Base-by-base conservation (phyloP, 92 coral and sea anemone genomes). In the Epizoanthus stellaris region DNA sequence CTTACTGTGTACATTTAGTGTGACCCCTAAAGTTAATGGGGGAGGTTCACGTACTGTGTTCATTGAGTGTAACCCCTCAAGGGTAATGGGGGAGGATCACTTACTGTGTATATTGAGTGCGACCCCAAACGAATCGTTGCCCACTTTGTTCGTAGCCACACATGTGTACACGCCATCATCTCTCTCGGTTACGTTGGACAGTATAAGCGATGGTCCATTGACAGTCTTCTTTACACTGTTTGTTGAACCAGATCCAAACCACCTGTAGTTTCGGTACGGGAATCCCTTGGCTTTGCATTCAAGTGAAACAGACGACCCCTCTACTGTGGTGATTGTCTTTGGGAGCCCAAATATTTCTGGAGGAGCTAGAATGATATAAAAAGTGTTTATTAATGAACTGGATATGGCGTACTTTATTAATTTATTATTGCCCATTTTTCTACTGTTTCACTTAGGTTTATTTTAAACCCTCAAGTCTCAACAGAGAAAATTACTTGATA, bases 261-360 rank as follows among this genome's bases (percentile, higher is more conserved):
- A 77, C 68, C 6, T 77, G 68, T 16, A 77, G 23, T 3, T 10
- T 0, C n/a, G 61, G 57, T 61, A 77, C n/a, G 82, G 82, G 43
- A 77, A 77, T 36, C 82, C 82, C 63, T 61, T 8, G 70, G 82
- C 82, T 8, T 17, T 17, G 63, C 70, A 77, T 4, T 1, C 5
- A 38, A 76, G 68, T 39, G 15, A n/a, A n/a, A 60, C 38, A 16
- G 38, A 5, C 45, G 21, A 59, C 23, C 81, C 81, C 20, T 36
- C n/a, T 52, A 76, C 11, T 23, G 15, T 25, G 1, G 3, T 10
- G 4, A 57, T 2, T 30, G 40, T 10, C 30, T 34, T 10, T 20
- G 62, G 79, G 19, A 76, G 40, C 61, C 81, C 81, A 9, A 58
- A 38, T 34, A 58, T 76, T 76, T 76, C 36, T 30, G 36, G 36